Base-by-base conservation (phyloP, 2,888 invertebrate genomes). In the Hermaeophaga mercurialis region DNA sequence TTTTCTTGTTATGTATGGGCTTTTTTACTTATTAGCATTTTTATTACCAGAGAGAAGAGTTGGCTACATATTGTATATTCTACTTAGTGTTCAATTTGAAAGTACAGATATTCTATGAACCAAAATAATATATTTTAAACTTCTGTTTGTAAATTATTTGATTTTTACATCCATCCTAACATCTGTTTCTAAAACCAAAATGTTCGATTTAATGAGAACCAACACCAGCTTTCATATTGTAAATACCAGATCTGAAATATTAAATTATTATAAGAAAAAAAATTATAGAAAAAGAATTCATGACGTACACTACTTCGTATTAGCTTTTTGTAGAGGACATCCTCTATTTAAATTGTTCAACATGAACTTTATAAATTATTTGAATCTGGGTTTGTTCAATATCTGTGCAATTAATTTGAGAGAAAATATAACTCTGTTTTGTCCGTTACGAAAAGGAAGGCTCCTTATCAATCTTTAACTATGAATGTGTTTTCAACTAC, bases 151-250 rank as follows among this genome's bases (percentile, higher is more conserved):
- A 4, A 36, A 11, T 14, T 50, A 46, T 5, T 17, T 46, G 4
- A 19, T 56, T n/a, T 44, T 44, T 31, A 18, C 14, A 9, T 15
- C 53, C 8, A 34, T 56, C 19, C 36, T 45, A 8, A 47, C 52
- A 8, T 52, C 45, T 3, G 14, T 38, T 6, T 56, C 52, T 9
- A 46, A 28, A 39, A 56, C 46, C 19, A 56, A 47, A 46, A 45
- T 56, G 41, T 56, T 19, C 14, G 34, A 41, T 18, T 38, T 52
- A 15, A 52, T 56, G 52, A 56, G 44, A 15, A 19, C 14, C 1
- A 17, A 39, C 14, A 28, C 7, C 6, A 19, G 39, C 19, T 28
- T 39, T 8, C 41, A 43, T 17, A 7, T 28, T 9, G 28, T 57
- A 8, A 34, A 31, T 17, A 17, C 53, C 5, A 19, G 24, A 1